Conservation (phyloP, 30 jellyfish, hydroid and myxozoan genomes). For the Cassiopea andromeda region DNA sequence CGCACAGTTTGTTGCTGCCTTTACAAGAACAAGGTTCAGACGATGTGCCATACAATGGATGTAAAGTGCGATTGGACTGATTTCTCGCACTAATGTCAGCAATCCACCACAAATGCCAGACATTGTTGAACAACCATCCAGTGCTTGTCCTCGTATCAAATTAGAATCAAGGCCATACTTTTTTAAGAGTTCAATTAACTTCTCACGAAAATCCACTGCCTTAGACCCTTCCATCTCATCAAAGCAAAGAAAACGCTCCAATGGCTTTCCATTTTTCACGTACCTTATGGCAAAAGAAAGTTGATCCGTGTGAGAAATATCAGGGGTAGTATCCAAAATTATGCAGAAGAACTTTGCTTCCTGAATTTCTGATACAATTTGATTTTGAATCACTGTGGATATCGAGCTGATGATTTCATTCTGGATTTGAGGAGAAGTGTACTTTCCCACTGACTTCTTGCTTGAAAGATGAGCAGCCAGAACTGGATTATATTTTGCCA, state of each 20-base stretch:
- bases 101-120: conserved; percentile 44
- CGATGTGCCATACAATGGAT: no score
- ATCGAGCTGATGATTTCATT: conserved; percentile 52
- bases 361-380: conserved; percentile 17
- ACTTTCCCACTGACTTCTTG: conserved; percentile 67
- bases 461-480: conserved; percentile 58
- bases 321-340: conserved; percentile 58
- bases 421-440: conserved; percentile 67
- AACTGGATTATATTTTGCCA: conserved; percentile 56
- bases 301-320: no score
- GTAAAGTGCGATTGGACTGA: conserved; percentile 22
- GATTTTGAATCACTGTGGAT: no score
- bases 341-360: conserved; percentile 54
- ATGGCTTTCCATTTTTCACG: conserved; percentile 40
- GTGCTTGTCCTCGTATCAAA: conserved; percentile 44
- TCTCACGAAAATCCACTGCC: no score
- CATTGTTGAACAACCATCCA: conserved; percentile 53
- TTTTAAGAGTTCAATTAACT: conserved; percentile 30
- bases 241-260: conserved; percentile 33
- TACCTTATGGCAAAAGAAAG: conserved; percentile 35
- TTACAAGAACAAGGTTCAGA: conserved; percentile 59
- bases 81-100: conserved; percentile 48
- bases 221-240: conserved; percentile 37
- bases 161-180: conserved; percentile 48
- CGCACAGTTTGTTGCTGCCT: conserved; percentile 11